Evolutionary conservation across 2,888 invertebrate species (phyloP), one percentile per base, ranked within the genome.

Genomic region (Clistopyga incitator): DNA sequence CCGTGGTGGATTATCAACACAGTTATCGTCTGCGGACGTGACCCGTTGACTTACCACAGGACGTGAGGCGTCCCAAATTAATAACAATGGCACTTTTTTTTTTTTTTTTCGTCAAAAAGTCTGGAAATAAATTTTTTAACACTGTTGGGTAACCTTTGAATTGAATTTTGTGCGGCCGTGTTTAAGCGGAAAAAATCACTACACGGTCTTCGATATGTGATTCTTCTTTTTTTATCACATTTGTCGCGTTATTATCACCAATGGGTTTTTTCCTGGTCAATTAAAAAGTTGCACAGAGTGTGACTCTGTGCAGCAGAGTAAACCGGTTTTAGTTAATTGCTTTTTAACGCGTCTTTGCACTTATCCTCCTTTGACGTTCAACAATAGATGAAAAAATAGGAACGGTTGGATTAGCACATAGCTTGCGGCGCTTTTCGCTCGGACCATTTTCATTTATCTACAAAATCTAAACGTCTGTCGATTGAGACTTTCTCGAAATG

Each of bases 241-340:
- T 38, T 8, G 34, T 8, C 34, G 8, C 34, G 6, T 6, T 38
- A 38, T 6, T 38, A 38, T 38, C 8, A 6, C 6, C 34, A 38
- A 6, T 38, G 8, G 29, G 2, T 6, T 38, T 56, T 29, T 25
- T 56, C 15, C 4, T 23, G 8, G 2, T 15, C 15, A 20, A 11
- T 56, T 13, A 13, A 29, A 59, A 59, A 59, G 6, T 15, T n/a
- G 29, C 29, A 29, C n/a, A 34, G 3, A 23, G n/a, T 10, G 34
- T 13, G 29, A 29, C 29, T 25, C 15, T 25, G n/a, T n/a, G n/a
- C n/a, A n/a, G n/a, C n/a, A n/a, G n/a, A n/a, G n/a, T 1, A 34
- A 59, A 59, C 59, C 29, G 59, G 34, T 34, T n/a, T 8, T 15
- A 2, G 34, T 59, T 56, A 56, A 56, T 56, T 29, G 56, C 56